Conservation (phyloP, 2,113 vertebrate genomes). For the Onychostoma macrolepis region DNA sequence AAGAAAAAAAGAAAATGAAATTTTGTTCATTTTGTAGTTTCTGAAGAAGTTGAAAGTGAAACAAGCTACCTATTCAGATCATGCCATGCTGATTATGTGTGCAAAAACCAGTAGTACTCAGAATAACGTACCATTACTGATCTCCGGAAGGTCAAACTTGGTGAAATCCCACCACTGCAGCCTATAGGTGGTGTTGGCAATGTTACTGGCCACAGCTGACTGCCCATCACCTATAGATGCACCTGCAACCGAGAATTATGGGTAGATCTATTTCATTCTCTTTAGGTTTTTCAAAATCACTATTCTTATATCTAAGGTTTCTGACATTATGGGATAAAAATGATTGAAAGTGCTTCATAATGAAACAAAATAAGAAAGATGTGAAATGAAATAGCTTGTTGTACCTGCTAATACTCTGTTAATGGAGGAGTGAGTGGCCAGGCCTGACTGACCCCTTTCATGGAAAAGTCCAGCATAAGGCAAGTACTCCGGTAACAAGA, state of each 20-base stretch:
- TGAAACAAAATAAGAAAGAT: background rate
- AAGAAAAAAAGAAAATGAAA: background rate
- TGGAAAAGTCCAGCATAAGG: conserved; percentile 99
- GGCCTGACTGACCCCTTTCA: conserved; percentile 93
- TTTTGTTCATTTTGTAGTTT: background rate
- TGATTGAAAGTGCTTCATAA: background rate
- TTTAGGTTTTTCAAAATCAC: background rate
- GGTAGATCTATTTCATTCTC: background rate
- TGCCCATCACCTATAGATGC: conserved; percentile 97
- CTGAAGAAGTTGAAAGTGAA: background rate
- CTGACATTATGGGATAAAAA: background rate
- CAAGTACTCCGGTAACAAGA: conserved; percentile 96
- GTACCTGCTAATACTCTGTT: conserved; percentile 96
- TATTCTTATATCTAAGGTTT: background rate
- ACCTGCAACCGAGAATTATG: conserved; percentile 71
- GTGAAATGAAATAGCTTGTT: background rate
- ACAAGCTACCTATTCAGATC: background rate
- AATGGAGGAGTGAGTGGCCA: conserved; percentile 97
- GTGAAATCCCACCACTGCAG: conserved; percentile 99
- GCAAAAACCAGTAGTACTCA: background rate
- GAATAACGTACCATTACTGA: conserved; percentile 89
- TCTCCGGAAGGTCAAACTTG: conserved; percentile 97
- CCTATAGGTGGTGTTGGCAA: conserved; percentile 96
- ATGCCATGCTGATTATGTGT: background rate
- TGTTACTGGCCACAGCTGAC: conserved; percentile 98